Conservation (phyloP, 1,140 invertebrate species). For the Bombus waltoni region DNA sequence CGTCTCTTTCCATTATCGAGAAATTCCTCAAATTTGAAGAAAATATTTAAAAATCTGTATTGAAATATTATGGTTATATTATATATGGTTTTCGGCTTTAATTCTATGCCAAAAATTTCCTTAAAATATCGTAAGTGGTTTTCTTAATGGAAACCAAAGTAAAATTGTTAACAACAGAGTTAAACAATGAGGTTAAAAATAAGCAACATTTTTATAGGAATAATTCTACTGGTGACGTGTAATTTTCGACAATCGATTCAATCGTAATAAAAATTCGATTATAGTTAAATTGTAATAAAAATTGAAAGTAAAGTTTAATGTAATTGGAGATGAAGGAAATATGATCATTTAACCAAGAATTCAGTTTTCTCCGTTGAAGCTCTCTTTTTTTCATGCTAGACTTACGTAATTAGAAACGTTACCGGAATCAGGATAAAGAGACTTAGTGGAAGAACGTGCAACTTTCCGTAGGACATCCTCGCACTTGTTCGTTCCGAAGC, state of each 20-base stretch:
- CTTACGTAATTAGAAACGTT: constrained; percentile 83
- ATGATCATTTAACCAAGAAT: background rate
- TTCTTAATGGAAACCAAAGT: background rate
- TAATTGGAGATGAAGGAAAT: background rate
- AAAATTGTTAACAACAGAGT: background rate
- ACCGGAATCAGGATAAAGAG: constrained; percentile 81
- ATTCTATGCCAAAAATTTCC: background rate
- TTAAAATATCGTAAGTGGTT: background rate
- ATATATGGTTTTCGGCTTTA: too few relatives aligned
- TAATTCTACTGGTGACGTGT: too few relatives aligned
- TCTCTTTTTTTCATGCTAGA: constrained; percentile 27
- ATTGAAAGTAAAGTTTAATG: background rate
- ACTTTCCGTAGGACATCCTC: constrained; percentile 73
- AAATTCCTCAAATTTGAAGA: too few relatives aligned
- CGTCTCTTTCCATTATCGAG: too few relatives aligned
- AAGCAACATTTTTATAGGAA: background rate
- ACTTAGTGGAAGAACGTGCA: constrained; percentile 80
- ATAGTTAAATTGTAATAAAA: too few relatives aligned
- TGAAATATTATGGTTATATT: too few relatives aligned
- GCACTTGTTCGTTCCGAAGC: background rate
- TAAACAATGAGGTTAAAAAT: background rate
- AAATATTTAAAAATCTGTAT: too few relatives aligned
- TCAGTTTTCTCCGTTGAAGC: background rate
- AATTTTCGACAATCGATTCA: too few relatives aligned
- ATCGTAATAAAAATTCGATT: too few relatives aligned